phyloP scores from a whole-genome alignment of 2,888 invertebrate genomes.

The Stramonita haemastoma region DNA sequence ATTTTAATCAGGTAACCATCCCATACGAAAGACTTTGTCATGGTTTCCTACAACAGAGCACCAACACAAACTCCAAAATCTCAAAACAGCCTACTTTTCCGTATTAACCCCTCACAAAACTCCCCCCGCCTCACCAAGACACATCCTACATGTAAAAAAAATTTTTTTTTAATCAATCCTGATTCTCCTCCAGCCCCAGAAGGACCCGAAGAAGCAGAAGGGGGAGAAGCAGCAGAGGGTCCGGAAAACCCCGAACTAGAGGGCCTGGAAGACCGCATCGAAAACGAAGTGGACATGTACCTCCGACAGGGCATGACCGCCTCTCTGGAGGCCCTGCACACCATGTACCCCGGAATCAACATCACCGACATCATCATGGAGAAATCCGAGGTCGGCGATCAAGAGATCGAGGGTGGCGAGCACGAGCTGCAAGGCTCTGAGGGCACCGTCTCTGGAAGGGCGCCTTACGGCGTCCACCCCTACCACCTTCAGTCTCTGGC shows the following conservation, averaged over 20 bases:
- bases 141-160: neutral
- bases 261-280: slow-evolving; percentile 38
- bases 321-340: slow-evolving; percentile 40
- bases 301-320: slow-evolving; percentile 28
- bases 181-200: neutral
- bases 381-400: slow-evolving; percentile 6
- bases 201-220: neutral
- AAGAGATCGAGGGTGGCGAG: neutral
- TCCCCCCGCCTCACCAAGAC: neutral
- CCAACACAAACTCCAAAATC: too few relatives aligned
- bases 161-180: neutral
- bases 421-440: neutral
- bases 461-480: neutral
- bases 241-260: slow-evolving; percentile 29
- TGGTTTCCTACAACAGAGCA: too few relatives aligned
- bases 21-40: too few relatives aligned
- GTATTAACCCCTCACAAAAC: neutral
- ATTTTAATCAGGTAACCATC: too few relatives aligned
- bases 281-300: slow-evolving; percentile 41
- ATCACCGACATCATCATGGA: slow-evolving; percentile 40
- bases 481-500: neutral
- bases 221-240: neutral
- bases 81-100: too few relatives aligned
- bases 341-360: slow-evolving; percentile 47
- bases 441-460: neutral